Base-by-base conservation (phyloP, 2,113 vertebrate species). In the Climacteris rufus region DNA sequence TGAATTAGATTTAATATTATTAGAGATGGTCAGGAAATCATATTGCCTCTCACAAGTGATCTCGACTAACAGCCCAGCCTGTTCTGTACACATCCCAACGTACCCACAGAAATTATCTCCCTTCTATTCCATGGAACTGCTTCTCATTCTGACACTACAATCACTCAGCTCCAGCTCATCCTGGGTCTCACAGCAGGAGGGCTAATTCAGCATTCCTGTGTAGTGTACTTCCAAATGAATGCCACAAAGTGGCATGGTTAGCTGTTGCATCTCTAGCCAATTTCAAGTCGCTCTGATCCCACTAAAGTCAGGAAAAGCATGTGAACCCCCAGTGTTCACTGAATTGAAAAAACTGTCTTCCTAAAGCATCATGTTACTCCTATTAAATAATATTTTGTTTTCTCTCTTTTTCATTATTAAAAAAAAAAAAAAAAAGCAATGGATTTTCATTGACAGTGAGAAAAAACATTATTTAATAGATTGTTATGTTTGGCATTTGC, bases 121-220 rank as follows among this genome's bases (percentile, higher is more conserved):
- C 27, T 72, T 45, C 53, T 56, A 13, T 31, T 35, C 54, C 50
- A 76, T 2, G 45, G 81, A 91, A 65, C 66, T 84, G 5, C 82
- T 86, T 31, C 92, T 94, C 68, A 90, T 78, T 69, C 49, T 69
- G 89, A 89, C 66, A 69, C 65, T 15, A 24, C 50, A 79, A 69
- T 89, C 61, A 79, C 53, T 85, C 81, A 65, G 40, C 53, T 72
- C 70, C 66, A 39, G 54, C 54, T 80, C 71, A 57, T 30, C 49
- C 39, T 0, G 1, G 74, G 44, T 49, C 0, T 0, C 49, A 31
- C 21, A 53, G 78, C 17, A 87, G 68, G 50, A 86, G 28, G 53
- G 71, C 54, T 74, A 86, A 96, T 85, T 92, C 92, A 88, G 70
- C 57, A 85, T 83, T 85, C 47, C 66, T 56, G 5, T 20, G 20